phyloP scores from a whole-genome alignment of 2,797 vertebrate genomes.

The Neoniphon sammara region DNA sequence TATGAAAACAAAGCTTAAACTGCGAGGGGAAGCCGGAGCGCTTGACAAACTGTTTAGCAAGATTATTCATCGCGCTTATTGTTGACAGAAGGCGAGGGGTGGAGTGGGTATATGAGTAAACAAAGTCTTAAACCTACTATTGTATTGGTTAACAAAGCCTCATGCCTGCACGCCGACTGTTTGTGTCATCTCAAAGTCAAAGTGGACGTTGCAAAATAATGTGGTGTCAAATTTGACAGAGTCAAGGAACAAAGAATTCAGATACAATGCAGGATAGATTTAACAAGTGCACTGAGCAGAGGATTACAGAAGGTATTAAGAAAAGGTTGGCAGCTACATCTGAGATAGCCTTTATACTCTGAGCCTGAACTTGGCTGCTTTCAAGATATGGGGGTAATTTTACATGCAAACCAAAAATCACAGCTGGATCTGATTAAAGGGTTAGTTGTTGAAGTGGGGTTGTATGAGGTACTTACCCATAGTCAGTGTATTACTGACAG shows the following conservation, averaged over 20 bases:
- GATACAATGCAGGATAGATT: constrained; percentile 61
- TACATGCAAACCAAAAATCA: neutral
- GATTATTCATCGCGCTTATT: constrained; percentile 64
- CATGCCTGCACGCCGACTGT: constrained; percentile 55
- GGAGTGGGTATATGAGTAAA: constrained; percentile 63
- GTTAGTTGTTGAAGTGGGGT: too few species aligned
- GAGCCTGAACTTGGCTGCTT: constrained; percentile 13
- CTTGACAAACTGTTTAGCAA: constrained; percentile 61
- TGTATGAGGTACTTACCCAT: too few species aligned
- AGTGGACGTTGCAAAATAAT: constrained; percentile 70
- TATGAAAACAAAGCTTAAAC: constrained; percentile 76
- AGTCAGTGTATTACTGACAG: too few species aligned
- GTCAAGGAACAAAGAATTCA: constrained; percentile 66
- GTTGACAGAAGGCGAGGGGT: constrained; percentile 46
- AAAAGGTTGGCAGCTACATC: constrained; percentile 52
- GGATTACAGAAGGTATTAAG: constrained; percentile 62
- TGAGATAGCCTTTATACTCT: constrained; percentile 34
- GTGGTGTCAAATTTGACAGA: constrained; percentile 20
- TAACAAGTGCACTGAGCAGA: constrained; percentile 62
- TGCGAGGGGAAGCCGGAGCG: constrained; percentile 49
- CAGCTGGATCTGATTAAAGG: neutral
- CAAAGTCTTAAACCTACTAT: constrained; percentile 62
- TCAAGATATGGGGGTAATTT: constrained; percentile 32
- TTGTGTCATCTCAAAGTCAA: constrained; percentile 76
- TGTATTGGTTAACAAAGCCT: constrained; percentile 60